Conservation (phyloP, 2,797 vertebrate genomes). For the Tapera naevia region DNA sequence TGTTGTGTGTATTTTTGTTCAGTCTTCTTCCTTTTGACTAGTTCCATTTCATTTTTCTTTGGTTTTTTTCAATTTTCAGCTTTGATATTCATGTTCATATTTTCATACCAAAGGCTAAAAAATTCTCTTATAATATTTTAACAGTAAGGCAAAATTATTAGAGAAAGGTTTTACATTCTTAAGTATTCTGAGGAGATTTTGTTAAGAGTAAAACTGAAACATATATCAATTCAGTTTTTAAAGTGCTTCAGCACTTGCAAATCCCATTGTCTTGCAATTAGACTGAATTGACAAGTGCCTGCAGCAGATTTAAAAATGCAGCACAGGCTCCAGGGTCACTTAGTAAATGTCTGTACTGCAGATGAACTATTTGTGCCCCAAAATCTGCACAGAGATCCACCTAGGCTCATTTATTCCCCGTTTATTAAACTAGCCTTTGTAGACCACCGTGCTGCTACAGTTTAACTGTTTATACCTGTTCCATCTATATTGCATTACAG, state of each 20-base stretch:
- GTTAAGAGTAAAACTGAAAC: neutral
- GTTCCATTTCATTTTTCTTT: neutral
- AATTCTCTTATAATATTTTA: neutral
- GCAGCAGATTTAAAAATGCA: conserved; percentile 15
- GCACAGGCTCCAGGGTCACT: neutral
- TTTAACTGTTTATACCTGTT: neutral
- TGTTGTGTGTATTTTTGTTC: neutral
- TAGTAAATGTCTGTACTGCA: neutral
- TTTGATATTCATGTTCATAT: neutral
- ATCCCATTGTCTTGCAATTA: conserved; percentile 26
- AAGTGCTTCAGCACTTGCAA: neutral
- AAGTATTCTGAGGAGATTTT: neutral
- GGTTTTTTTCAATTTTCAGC: neutral
- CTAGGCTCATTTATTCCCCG: neutral
- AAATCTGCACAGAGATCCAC: neutral
- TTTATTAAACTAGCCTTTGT: neutral
- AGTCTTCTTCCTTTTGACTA: neutral
- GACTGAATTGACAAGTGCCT: neutral
- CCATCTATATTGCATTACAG: neutral
- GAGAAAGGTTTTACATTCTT: neutral
- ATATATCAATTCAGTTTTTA: neutral
- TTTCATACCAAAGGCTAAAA: neutral
- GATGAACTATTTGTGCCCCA: neutral
- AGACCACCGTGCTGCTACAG: neutral
- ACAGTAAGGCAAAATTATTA: neutral